A percentile compares a stretch with the other conserved stretches of the same genome.
phyloP scores from a whole-genome alignment of 2,113 vertebrate genomes.

The Oncorhynchus nerka region DNA sequence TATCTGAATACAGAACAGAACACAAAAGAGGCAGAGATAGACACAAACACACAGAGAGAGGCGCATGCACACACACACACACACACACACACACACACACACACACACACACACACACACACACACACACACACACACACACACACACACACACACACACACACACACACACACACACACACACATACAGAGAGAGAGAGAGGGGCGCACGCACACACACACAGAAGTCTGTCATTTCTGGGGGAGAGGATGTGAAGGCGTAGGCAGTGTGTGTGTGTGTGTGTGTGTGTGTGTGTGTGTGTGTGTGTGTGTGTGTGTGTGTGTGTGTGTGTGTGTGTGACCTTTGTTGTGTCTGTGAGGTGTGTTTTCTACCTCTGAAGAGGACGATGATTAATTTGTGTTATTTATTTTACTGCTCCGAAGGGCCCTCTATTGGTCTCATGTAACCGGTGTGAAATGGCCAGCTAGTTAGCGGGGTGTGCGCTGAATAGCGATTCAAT shows the following conservation, averaged over 20 bases:
- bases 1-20: slow-evolving; percentile 43
- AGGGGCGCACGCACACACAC: no score
- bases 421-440: slow-evolving; percentile 58
- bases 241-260: slow-evolving; percentile 57
- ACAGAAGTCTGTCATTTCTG: slow-evolving; percentile 58
- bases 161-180: slow-evolving; percentile 14
- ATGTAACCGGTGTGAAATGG: not conserved
- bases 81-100: slow-evolving; percentile 26
- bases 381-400: slow-evolving; percentile 69
- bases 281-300: slow-evolving; percentile 56
- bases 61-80: slow-evolving; percentile 7
- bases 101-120: slow-evolving; percentile 22
- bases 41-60: slow-evolving; percentile 23
- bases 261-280: slow-evolving; percentile 50
- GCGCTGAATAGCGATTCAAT: no score
- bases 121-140: not conserved
- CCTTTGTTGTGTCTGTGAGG: slow-evolving; percentile 67
- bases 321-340: slow-evolving; percentile 58
- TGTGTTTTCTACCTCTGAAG: slow-evolving; percentile 54
- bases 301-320: slow-evolving; percentile 54
- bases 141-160: slow-evolving; percentile 13
- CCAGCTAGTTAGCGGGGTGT: no score
- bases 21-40: slow-evolving; percentile 31
- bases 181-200: slow-evolving; percentile 14
- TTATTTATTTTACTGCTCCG: slow-evolving; percentile 72